Base-by-base conservation (phyloP, 2,888 invertebrate genomes). In the Nomada goodeniana region DNA sequence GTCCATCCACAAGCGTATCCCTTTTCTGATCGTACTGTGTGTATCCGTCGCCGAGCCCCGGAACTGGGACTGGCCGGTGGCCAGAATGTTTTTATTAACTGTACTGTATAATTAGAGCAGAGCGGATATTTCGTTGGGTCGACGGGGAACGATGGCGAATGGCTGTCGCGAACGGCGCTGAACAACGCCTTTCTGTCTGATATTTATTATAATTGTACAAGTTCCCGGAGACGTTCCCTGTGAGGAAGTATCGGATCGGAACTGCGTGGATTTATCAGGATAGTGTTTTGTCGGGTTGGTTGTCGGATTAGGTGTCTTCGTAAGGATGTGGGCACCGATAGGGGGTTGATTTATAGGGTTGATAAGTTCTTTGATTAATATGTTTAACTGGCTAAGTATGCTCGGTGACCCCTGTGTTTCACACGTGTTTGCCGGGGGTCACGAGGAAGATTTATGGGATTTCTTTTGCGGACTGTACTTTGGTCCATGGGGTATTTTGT, bases 31-130 rank as follows among this genome's bases (percentile, higher is more conserved):
- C 52, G 47, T 47, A 29, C 73, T 50, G n/a, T 73, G 47, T 74
- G 69, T 36, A 36, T 78, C 77, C 70, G 57, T 73, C 36, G 60
- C 44, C 44, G 15, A 18, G 1, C 57, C 70, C 70, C 59, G 70
- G 71, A 82, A 85, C 76, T 61, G 42, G 67, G 44, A 69, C 85
- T 91, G 90, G 91, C 90, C 42, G 57, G 55, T 64, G 64, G 89
- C 90, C 91, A 91, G 88, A 86, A 80, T 84, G 85, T 89, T 89
- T 90, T 86, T 87, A 87, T 89, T 89, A 85, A 86, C 83, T 84
- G 77, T 71, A 77, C 84, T 55, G 85, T 86, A 89, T 90, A 90
- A 91, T 90, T 90, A 87, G 83, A 87, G 55, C 60, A 23, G 68
- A 69, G 52, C 75, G 76, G 75, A 83, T 80, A 80, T 83, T 83